Conservation (phyloP, 2,888 invertebrate genomes). For the Trichogramma evanescens region DNA sequence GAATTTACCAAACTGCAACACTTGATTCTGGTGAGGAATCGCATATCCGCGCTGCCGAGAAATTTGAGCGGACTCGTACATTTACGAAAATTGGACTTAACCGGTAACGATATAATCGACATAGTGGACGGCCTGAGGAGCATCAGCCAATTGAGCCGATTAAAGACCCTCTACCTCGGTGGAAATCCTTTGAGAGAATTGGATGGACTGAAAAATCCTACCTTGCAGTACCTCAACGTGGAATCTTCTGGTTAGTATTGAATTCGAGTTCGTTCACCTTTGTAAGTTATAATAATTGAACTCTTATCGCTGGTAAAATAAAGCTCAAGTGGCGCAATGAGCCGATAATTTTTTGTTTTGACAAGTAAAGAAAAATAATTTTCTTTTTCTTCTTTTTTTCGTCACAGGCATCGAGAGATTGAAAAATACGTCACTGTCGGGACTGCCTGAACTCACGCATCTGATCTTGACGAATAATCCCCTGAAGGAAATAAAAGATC, state of each 20-base stretch:
- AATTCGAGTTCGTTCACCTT: not conserved
- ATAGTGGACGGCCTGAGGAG: conserved; percentile 40
- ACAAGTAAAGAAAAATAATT: not conserved
- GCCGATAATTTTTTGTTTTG: not conserved
- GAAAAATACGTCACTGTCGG: conserved; percentile 58
- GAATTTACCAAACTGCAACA: conserved; percentile 48
- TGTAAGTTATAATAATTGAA: conserved; percentile 3
- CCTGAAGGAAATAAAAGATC: conserved; percentile 32
- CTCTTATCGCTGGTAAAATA: not conserved
- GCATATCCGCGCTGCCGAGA: conserved; percentile 50
- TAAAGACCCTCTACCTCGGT: conserved; percentile 59
- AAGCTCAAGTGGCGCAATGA: no score
- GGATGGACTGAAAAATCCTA: conserved; percentile 54
- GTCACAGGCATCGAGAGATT: conserved; percentile 51
- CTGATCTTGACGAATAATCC: conserved; percentile 63
- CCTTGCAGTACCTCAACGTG: conserved; percentile 52
- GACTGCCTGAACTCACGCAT: conserved; percentile 57
- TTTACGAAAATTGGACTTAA: conserved; percentile 57
- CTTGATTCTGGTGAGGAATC: conserved; percentile 54
- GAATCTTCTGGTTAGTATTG: conserved; percentile 52
- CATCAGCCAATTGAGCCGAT: conserved; percentile 40
- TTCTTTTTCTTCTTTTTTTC: conserved; percentile 4
- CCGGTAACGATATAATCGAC: conserved; percentile 56
- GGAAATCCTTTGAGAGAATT: conserved; percentile 56
- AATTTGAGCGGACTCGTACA: conserved; percentile 52